Base-by-base conservation (phyloP, 1,140 invertebrate genomes). In the Lasaia peninsularis region DNA sequence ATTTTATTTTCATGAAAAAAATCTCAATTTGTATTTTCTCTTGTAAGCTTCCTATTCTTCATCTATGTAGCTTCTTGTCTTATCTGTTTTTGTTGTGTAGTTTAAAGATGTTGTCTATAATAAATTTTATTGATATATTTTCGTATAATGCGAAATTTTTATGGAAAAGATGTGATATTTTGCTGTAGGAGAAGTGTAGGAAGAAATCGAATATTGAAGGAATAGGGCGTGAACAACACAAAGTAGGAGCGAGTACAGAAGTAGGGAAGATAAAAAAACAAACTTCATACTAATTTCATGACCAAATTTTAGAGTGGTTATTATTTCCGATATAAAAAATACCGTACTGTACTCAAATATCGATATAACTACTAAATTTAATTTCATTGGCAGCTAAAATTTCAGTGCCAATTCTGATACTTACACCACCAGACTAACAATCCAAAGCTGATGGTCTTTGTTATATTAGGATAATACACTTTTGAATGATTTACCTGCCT, bases 131-230 rank as follows among this genome's bases (percentile, higher is more conserved):
- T 52, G 51, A 33, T 52, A 52, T 18, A 52, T 52, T 33, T 52
- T 34, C 32, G 32, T 52, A 52, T 20, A 2, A n/a, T 34, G 32
- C 51, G 51, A 52, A 28, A 28, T 28, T 28, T 28, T 28, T 28
- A 28, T 7, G 24, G 51, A 56, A 24, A 48, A 49, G 51, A 62
- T 69, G 67, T 66, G 63, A 66, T 69, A 69, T 69, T 69, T 69
- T 69, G 54, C 16, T 44, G 44, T 54, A 65, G 57, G 40, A 34
- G 34, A 58, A 20, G 49, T 4, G 18, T 52, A 52, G 21, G 16
- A 33, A 37, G 5, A 24, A 33, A 50, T 34, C n/a, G 2, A 59
- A 32, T 1, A 53, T 11, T 20, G 31, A 53, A 10, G 32, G 35
- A 12, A 48, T 50, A 34, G 31, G 32, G 28, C 54, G 33, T 49